Evolutionary conservation across 2,888 invertebrate genomes (phyloP).

Genomic region (Criorhina ranunculi): DNA sequence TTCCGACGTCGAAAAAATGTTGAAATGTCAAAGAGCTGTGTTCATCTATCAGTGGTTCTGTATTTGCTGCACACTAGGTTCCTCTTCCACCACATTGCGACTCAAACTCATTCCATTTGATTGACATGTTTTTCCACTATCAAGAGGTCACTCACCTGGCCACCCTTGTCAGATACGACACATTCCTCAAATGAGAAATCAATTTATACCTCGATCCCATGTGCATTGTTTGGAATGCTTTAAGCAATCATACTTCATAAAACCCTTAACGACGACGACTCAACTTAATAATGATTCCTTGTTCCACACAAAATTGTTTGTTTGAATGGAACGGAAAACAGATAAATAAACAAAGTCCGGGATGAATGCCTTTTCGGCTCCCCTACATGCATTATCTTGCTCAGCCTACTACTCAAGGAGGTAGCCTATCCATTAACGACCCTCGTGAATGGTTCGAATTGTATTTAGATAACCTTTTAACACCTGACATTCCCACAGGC

Average conservation of each 20-base stretch:
- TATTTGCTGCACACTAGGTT: too few relatives aligned
- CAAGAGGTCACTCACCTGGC: slow-evolving; percentile 11
- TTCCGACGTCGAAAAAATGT: too few relatives aligned
- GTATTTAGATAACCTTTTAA: slow-evolving; percentile 56
- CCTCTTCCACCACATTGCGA: too few relatives aligned
- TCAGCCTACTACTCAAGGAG: background rate
- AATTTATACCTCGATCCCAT: background rate
- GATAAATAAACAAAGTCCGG: background rate
- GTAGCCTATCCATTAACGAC: slow-evolving; percentile 35
- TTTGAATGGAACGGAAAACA: background rate
- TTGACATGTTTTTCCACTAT: background rate
- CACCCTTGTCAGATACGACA: background rate
- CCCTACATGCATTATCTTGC: background rate
- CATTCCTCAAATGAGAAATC: background rate
- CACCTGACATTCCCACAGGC: slow-evolving; percentile 54
- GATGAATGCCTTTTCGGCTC: slow-evolving; percentile 2
- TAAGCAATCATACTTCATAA: background rate
- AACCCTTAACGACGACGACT: background rate
- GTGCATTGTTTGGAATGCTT: slow-evolving; percentile 6
- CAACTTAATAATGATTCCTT: slow-evolving; percentile 5
- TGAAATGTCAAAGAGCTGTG: too few relatives aligned
- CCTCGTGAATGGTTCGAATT: slow-evolving; percentile 29
- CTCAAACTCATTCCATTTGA: too few relatives aligned
- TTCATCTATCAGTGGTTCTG: too few relatives aligned
- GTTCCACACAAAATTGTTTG: background rate